Conservation (phyloP, 2,113 vertebrate genomes). For the Lontra canadensis region DNA sequence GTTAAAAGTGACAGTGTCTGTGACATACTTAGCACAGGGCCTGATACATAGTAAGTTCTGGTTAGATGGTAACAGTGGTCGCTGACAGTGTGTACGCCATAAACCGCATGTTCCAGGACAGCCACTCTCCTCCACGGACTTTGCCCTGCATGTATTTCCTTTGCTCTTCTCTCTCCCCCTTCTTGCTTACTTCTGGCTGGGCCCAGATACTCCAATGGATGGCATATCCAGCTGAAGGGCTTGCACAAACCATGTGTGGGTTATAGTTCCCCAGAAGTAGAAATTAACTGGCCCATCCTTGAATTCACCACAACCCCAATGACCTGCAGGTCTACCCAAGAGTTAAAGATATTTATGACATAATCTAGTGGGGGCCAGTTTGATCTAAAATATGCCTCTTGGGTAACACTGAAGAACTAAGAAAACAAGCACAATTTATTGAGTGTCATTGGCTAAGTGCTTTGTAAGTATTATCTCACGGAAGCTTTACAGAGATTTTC, state of each 20-base stretch:
- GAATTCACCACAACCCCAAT: neutral
- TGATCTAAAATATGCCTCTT: neutral
- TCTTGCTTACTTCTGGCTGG: neutral
- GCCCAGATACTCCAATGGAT: neutral
- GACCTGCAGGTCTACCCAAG: neutral
- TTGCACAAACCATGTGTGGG: neutral
- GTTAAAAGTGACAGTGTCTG: neutral
- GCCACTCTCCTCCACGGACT: neutral
- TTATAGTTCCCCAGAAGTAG: neutral
- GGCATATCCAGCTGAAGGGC: neutral
- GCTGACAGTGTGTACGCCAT: neutral
- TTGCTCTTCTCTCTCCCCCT: neutral
- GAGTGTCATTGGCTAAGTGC: neutral
- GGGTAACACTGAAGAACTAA: neutral
- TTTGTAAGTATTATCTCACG: neutral
- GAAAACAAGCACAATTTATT: neutral
- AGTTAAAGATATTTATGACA: neutral
- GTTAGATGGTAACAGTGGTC: neutral
- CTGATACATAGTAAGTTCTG: neutral
- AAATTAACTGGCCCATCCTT: neutral
- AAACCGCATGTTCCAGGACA: neutral
- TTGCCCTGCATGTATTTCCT: neutral
- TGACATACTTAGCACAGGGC: neutral
- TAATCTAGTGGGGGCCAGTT: neutral
- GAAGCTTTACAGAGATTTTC: neutral